Evolutionary conservation across 2,797 vertebrate genomes (phyloP), one percentile per base, ranked within the genome.

Genomic region (Ctenopoma kingsleyae): DNA sequence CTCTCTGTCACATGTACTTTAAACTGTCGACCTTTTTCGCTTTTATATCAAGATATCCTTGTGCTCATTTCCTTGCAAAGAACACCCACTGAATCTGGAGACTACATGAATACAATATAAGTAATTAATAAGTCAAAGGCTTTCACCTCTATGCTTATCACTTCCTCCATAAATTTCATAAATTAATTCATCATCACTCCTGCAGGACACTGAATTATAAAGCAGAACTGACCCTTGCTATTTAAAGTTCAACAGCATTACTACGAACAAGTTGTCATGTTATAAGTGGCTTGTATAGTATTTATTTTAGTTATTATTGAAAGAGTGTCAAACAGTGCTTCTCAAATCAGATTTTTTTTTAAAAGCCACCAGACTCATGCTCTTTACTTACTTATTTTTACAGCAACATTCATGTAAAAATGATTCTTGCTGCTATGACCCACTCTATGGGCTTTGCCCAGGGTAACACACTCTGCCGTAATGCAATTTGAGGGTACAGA

Each of bases 401-500:
- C 9, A 49, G 41, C 22, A 20, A 27, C 38, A 9, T 46, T 10
- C 17, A 58, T 52, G 64, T 27, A n/a, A 59, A 71, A 68, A 73
- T 62, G 16, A 82, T 75, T 67, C 48, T 62, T 61, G 43, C 27
- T 58, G 49, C 68, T 60, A 8, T 58, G 77, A 85, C 70, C 73
- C 36, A 23, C 51, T 71, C 66, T 71, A 48, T n/a, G 71, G 64
- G 56, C 74, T 73, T 16, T 62, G 77, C 79, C 71, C 58, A 67
- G 66, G 62, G 71, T 57, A 51, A 68, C 71, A 83, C 72, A 74
- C 60, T 83, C 59, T 47, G 67, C 69, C 32, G 51, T 86, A 82
- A 83, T 87, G 76, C 72, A 80, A 84, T 76, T 86, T 72, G 52
- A 76, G 70, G 80, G 67, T 79, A 79, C 67, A 76, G 80, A 86